Base-by-base conservation (phyloP, 2,888 invertebrate species). In the Sceliomorpha sp. region DNA sequence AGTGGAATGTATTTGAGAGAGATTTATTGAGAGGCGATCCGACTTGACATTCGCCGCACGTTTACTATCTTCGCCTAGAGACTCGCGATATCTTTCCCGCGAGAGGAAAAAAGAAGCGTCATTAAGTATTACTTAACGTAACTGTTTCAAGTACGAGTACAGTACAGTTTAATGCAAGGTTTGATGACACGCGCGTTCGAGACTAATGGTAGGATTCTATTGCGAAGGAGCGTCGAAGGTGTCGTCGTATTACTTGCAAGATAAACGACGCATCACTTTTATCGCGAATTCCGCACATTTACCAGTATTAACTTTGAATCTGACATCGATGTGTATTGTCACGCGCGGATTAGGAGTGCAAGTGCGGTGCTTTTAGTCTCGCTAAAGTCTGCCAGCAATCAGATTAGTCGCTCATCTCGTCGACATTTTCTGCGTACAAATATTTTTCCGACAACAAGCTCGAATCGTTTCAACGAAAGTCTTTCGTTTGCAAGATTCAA, bases 21-120 rank as follows among this genome's bases (percentile, higher is more conserved):
- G 36, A 63, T 63, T 62, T 51, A 69, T 63, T 60, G 69, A 63
- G 32, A 59, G 34, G 29, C 36, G 47, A 58, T 58, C 58, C 24
- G 27, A 32, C 37, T 53, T 26, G 9, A 5, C 29, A 62, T 62
- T 62, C 58, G 40, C 5, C 14, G 10, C 40, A 34, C 45, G 58
- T 36, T 31, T 39, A 10, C 20, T 37, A 32, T 47, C 60, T 60
- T 48, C 50, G 48, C 47, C 48, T 31, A 32, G 34, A 24, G 51
- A 45, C 8, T 59, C n/a, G 17, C 14, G 26, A 6, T 50, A 31
- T 32, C 40, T 56, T 36, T 34, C 10, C 12, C 10, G 7, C 10
- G 13, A 13, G 42, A 15, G 20, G 20, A 42, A 60, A 50, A 13
- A 5, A 20, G 20, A 5, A 20, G 5, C 20, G 20, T 20, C 20